Conservation (phyloP, 2,113 vertebrate genomes). For the Menidia beryllina region DNA sequence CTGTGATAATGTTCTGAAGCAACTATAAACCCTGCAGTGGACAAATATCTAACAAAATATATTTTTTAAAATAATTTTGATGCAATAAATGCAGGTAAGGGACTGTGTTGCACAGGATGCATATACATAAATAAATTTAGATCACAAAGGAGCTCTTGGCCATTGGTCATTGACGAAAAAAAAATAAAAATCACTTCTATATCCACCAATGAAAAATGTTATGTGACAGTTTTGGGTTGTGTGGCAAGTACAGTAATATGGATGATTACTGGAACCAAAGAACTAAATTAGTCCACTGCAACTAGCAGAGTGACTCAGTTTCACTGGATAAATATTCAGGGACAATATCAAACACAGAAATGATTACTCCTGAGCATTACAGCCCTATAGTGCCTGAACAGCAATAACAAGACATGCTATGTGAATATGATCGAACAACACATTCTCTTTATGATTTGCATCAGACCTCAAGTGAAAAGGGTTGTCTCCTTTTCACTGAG, state of each 20-base stretch:
- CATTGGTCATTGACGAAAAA: conserved; percentile 2
- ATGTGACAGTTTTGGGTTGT: background rate
- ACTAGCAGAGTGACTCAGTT: background rate
- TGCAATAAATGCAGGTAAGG: background rate
- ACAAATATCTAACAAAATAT: background rate
- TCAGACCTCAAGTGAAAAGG: conserved; percentile 4
- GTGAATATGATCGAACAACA: conserved; percentile 13
- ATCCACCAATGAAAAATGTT: conserved; percentile 2
- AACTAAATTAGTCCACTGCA: background rate
- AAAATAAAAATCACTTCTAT: conserved; percentile 23
- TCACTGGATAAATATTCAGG: background rate
- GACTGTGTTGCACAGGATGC: background rate
- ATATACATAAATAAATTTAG: conserved; percentile 43
- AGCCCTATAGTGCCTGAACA: background rate
- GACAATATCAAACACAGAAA: background rate
- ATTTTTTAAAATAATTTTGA: background rate
- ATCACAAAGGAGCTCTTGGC: conserved; percentile 22
- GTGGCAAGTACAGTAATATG: background rate
- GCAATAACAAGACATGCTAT: background rate
- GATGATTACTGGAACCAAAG: background rate
- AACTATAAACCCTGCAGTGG: background rate
- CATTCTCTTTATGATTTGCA: background rate
- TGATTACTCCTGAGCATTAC: background rate
- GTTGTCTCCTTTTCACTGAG: background rate
- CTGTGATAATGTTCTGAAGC: background rate